Evolutionary conservation across 2,113 vertebrate genomes (phyloP), one percentile per base, ranked within the genome.

Genomic region (Pituophis catenifer): DNA sequence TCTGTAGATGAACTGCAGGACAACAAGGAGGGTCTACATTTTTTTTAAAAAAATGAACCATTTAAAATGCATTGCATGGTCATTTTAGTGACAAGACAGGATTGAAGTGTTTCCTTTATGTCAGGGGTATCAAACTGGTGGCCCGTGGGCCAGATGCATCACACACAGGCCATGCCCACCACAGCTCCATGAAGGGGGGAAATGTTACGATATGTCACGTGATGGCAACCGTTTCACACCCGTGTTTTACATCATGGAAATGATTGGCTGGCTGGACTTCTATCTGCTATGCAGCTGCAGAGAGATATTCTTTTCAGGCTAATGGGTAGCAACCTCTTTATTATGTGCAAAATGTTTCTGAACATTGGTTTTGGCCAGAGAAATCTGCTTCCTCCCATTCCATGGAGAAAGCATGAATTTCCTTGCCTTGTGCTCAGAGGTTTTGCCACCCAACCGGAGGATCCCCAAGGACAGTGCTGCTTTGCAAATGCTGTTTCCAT

Each of bases 201-300:
- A 62, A 62, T 3, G 3, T 62, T 0, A 0, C 0, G 8, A 26
- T 26, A 62, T 0, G 1, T 62, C 58, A 62, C 8, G 9, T 26
- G 58, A 26, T 3, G 3, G 58, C 58, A 9, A 26, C 3, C 9
- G 8, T 59, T 59, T 9, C 23, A 59, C 58, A 26, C 24, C 3
- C 24, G 2, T 62, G 24, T 58, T 21, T 55, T 4, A 90, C 23
- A 44, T 65, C 24, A 62, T 15, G 26, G 52, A 26, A 17, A 23
- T 54, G 19, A 33, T 8, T 11, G 21, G 29, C 26, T 7, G 52
- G 29, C 50, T 55, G 52, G 23, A 44, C 4, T 91, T 85, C 50
- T 55, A 33, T 23, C 9, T 85, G 11, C 62, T 24, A 2, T 24
- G 19, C 23, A 38, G 17, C 21, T 26, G 15, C 54, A 81, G 24